A percentile compares a stretch with the other conserved stretches of the same genome.
Conservation (phyloP, 2,888 invertebrate species). For the Prosopocoilus inquinatus region DNA sequence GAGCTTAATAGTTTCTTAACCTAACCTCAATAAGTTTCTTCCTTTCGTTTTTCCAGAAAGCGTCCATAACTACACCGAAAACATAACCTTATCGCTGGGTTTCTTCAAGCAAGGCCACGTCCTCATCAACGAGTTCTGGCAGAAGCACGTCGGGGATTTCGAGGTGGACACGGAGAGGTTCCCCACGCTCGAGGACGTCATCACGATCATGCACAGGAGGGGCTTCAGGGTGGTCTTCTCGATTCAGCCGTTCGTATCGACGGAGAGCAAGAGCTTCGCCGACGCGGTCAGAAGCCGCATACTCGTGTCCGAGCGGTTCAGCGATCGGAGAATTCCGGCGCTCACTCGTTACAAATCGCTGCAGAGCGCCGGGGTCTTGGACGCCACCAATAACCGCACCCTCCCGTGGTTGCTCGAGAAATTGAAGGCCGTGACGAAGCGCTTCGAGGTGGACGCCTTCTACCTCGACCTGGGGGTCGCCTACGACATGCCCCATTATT, state of each 20-base stretch:
- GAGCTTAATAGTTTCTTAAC: no score
- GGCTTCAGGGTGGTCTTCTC: slow-evolving; percentile 86
- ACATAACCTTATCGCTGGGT: slow-evolving; percentile 69
- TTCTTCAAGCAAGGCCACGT: slow-evolving; percentile 78
- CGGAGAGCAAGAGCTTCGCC: slow-evolving; percentile 79
- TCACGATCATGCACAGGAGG: slow-evolving; percentile 76
- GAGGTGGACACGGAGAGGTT: slow-evolving; percentile 77
- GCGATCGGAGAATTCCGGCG: slow-evolving; percentile 77
- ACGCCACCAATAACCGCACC: slow-evolving; percentile 80
- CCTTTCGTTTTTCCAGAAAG: slow-evolving; percentile 48
- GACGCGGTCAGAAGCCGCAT: slow-evolving; percentile 73
- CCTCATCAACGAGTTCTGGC: slow-evolving; percentile 79
- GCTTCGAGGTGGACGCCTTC: slow-evolving; percentile 81
- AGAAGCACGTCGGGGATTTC: slow-evolving; percentile 81
- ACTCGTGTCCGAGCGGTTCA: slow-evolving; percentile 77
- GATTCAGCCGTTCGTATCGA: slow-evolving; percentile 88
- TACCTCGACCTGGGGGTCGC: slow-evolving; percentile 81
- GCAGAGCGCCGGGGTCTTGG: slow-evolving; percentile 79
- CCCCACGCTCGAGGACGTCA: slow-evolving; percentile 72
- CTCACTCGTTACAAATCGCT: slow-evolving; percentile 78
- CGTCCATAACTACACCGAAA: slow-evolving; percentile 79
- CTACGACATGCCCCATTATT: slow-evolving; percentile 83
- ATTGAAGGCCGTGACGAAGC: slow-evolving; percentile 66
- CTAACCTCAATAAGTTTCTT: background rate
- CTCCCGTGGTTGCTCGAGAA: slow-evolving; percentile 77